A percentile compares a stretch with the other conserved stretches of the same genome.
Conservation (phyloP, 53 echinoderm and acorn worm species). For the Actinopyga echinites region DNA sequence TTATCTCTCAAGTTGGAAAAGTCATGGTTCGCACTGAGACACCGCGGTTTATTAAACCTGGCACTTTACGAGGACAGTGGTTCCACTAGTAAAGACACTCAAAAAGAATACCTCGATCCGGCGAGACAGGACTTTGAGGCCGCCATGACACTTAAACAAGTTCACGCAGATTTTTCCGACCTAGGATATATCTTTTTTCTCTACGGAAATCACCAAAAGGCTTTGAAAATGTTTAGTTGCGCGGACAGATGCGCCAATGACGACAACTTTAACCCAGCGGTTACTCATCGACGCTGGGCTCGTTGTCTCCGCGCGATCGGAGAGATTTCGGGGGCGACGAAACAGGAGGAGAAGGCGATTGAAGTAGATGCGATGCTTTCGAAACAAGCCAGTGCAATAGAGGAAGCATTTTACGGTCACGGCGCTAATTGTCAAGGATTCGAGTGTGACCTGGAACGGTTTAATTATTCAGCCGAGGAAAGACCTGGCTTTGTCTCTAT, state of each 20-base stretch:
- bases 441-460: conserved; percentile 77
- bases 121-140: conserved; percentile 66
- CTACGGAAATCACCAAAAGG: conserved; percentile 58
- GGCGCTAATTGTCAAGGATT: conserved; percentile 82
- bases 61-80: conserved; percentile 59
- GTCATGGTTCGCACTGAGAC: conserved; percentile 74
- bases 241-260: conserved; percentile 67
- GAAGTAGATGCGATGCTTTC: conserved; percentile 36
- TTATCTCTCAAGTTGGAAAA: conserved; percentile 49
- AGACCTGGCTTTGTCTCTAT: conserved; percentile 80
- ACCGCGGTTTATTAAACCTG: conserved; percentile 67
- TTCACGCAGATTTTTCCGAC: conserved; percentile 84
- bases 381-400: conserved; percentile 50
- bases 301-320: conserved; percentile 62
- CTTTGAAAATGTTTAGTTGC: conserved; percentile 68
- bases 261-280: conserved; percentile 66
- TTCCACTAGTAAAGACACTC: background rate
- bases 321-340: conserved; percentile 65
- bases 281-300: conserved; percentile 83
- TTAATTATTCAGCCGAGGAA: conserved; percentile 73
- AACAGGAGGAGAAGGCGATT: conserved; percentile 45
- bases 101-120: conserved; percentile 33
- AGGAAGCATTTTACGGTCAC: conserved; percentile 69
- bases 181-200: conserved; percentile 74
- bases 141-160: conserved; percentile 64